A percentile compares a stretch with the other conserved stretches of the same genome.
Conservation (phyloP, 2,888 invertebrate species). For the Andrena marginata region DNA sequence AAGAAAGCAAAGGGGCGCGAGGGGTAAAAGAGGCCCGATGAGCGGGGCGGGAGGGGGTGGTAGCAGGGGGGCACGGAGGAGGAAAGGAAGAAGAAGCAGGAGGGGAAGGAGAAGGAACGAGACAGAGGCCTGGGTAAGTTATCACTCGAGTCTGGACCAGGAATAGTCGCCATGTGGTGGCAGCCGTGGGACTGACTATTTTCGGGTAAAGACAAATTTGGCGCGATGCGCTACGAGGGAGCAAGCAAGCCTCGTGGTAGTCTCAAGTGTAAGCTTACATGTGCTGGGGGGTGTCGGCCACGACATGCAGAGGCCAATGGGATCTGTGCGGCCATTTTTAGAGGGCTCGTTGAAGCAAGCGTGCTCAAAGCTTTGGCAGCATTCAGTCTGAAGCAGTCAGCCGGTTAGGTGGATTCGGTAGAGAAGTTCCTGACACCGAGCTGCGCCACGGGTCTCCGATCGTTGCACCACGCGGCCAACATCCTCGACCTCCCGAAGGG, state of each 20-base stretch:
- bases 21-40: conserved; percentile 20
- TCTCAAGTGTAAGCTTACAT: conserved; percentile 85
- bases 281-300: conserved; percentile 71
- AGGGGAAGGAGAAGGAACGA: conserved; percentile 41
- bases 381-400: conserved; percentile 82
- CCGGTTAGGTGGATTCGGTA: conserved; percentile 71
- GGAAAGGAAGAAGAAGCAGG: conserved; percentile 16
- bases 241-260: conserved; percentile 67
- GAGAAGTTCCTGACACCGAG: conserved; percentile 31
- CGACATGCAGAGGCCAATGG: conserved; percentile 83
- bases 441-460: conserved; percentile 20
- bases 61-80: conserved; percentile 27
- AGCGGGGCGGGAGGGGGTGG: background rate
- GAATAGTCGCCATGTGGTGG: conserved; percentile 84
- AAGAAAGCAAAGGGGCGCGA: conserved; percentile 26
- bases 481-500: conserved; percentile 42
- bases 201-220: conserved; percentile 95
- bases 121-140: conserved; percentile 69
- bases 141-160: conserved; percentile 80
- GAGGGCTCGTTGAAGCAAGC: conserved; percentile 79
- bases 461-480: conserved; percentile 19
- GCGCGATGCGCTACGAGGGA: conserved; percentile 85
- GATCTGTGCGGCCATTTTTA: conserved; percentile 85
- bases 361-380: conserved; percentile 76
- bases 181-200: conserved; percentile 85